Conservation (phyloP, 1,140 invertebrate genomes). For the Eubasilissa regina region DNA sequence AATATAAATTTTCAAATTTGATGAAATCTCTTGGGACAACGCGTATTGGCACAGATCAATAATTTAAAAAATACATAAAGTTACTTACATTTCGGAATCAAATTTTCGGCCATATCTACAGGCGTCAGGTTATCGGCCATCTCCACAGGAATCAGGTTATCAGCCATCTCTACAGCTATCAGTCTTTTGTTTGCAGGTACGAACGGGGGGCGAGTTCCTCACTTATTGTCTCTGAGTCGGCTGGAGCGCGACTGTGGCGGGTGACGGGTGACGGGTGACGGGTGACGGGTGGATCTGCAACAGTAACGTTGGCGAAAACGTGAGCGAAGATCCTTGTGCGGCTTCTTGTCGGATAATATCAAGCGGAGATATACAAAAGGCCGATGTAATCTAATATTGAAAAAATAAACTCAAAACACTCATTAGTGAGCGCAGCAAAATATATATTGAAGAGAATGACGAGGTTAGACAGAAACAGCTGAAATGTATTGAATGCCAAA, state of each 20-base stretch:
- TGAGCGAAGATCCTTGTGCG: not conserved
- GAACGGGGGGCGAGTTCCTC: not conserved
- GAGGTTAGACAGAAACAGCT: no score
- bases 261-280: not conserved
- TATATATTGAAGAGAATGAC: not conserved
- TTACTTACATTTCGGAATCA: constrained; percentile 22
- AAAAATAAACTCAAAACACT: not conserved
- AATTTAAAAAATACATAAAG: not conserved
- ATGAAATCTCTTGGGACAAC: not conserved
- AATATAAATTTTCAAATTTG: not conserved
- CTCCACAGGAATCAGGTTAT: not conserved
- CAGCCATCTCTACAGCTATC: constrained; percentile 2
- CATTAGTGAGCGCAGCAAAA: not conserved
- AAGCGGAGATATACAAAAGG: not conserved
- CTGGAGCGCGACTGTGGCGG: not conserved
- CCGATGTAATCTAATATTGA: not conserved
- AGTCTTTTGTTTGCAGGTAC: constrained; percentile 2
- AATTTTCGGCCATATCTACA: constrained; percentile 27
- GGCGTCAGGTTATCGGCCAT: constrained; percentile 1
- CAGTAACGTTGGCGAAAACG: constrained; percentile 29
- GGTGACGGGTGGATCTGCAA: constrained; percentile 26
- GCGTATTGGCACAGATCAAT: not conserved
- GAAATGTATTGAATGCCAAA: no score
- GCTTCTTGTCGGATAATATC: not conserved
- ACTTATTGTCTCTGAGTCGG: not conserved